A percentile compares a stretch with the other conserved stretches of the same genome.
Evolutionary conservation across 2,113 vertebrate genomes (phyloP).

Genomic region (Manacus vitellinus): DNA sequence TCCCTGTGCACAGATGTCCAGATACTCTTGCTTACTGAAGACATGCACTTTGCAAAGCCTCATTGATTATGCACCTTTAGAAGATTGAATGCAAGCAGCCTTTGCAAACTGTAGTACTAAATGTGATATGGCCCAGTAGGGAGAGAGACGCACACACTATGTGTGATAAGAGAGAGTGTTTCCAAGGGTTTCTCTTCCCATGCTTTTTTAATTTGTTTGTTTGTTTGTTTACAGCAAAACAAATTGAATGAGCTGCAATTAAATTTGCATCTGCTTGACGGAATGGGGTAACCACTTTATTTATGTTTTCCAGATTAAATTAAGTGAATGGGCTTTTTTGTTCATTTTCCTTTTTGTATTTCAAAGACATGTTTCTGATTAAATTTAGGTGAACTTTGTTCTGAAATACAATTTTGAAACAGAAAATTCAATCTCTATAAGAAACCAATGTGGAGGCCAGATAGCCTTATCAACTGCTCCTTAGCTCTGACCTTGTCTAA

Average conservation of each 20-base stretch:
- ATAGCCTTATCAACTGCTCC: not conserved
- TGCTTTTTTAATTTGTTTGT: not conserved
- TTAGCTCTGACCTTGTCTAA: not conserved
- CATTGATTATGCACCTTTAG: not conserved
- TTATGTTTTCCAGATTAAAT: slow-evolving; percentile 10
- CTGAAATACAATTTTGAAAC: not conserved
- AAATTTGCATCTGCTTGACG: not conserved
- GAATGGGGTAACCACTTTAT: not conserved
- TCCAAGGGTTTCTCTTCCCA: not conserved
- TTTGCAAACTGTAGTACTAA: not conserved
- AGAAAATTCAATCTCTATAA: not conserved
- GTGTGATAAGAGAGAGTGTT: not conserved
- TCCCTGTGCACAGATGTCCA: not conserved
- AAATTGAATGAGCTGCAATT: not conserved
- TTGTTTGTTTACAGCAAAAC: not conserved
- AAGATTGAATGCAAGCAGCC: not conserved
- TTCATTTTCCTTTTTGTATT: slow-evolving; percentile 5
- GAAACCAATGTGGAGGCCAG: not conserved
- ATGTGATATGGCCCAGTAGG: not conserved
- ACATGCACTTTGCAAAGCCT: not conserved
- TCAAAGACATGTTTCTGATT: not conserved
- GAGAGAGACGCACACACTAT: not conserved
- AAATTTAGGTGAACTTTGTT: not conserved
- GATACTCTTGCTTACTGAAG: not conserved
- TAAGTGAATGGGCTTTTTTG: not conserved